These are phyloP conservation scores for Sclerurus mexicanus DNA, from an alignment of 2,113 vertebrate genomes.

Conservation along the genomic window DNA sequence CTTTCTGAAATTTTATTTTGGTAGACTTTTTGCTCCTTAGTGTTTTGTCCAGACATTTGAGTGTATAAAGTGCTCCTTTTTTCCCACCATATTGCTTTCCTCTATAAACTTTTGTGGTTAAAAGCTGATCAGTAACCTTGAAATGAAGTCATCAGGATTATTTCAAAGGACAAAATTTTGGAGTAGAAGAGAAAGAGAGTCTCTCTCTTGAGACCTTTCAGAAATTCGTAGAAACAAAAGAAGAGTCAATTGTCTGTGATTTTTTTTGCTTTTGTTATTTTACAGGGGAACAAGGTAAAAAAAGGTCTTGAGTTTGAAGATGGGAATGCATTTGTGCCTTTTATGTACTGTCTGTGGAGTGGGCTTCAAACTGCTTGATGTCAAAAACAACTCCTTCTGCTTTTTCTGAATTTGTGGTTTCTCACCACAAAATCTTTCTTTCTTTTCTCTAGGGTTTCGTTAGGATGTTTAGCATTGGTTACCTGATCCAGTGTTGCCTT, in stretches of 20 bases:
- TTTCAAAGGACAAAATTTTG: conserved; percentile 35
- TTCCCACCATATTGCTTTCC: neutral
- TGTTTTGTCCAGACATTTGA: conserved; percentile 3
- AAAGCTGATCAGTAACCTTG: conserved; percentile 23
- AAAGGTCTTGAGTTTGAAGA: conserved; percentile 5
- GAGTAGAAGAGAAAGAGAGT: neutral
- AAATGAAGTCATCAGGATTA: conserved; percentile 26
- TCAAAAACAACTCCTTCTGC: neutral
- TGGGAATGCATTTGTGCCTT: neutral
- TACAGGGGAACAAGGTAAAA: neutral
- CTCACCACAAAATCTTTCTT: neutral
- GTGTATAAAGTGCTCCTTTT: neutral
- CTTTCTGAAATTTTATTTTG: conserved; percentile 48
- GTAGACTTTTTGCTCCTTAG: neutral
- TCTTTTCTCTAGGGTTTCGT: conserved; percentile 86
- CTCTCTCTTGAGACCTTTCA: neutral
- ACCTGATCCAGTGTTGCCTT: conserved; percentile 97
- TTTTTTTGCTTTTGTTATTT: neutral
- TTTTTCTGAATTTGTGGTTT: neutral
- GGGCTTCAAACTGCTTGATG: neutral
- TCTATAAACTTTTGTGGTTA: conserved; percentile 35
- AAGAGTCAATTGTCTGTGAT: neutral
- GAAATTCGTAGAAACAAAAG: conserved; percentile 1
- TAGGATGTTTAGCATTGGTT: conserved; percentile 97
- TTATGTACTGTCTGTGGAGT: neutral